Evolutionary conservation across 2,113 vertebrate species (phyloP), one percentile per base, ranked within the genome.

Genomic region (Abramis brama): DNA sequence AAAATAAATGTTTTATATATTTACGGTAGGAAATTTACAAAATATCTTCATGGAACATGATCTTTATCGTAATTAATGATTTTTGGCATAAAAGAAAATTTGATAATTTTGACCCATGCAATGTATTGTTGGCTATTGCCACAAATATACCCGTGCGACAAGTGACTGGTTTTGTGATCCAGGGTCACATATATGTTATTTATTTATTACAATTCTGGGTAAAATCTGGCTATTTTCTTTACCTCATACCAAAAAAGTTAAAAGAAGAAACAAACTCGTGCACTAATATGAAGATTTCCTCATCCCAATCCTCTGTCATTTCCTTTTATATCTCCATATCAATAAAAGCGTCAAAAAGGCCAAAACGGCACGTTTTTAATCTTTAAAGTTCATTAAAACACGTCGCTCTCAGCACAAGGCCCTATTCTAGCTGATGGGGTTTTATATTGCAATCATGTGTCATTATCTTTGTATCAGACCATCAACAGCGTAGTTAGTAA

Each of bases 361-460:
- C 55, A 17, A 60, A 25, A n/a, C 0, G 4, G 10, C 23, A 43
- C 33, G 39, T 36, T 39, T 62, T 45, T 25, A 62, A 79, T 79
- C 55, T 79, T 79, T 79, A 62, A 79, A 43, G 57, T 62, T 66
- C 43, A 81, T 83, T 45, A 21, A 81, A 79, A 47, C 60, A 7
- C 12, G 0, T 2, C 2, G 8, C 36, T 82, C 25, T 55, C 50
- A 55, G 45, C 3, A 6, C 27, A 19, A 33, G 21, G 79, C 80
- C 43, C 15, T 19, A 23, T 50, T 57, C 62, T 36, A n/a, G 21
- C 64, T 83, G 66, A 71, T 68, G 36, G 59, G 77, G 13, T 66
- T 70, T 83, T 83, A 73, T n/a, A 83, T 83, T 23, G 50, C 64
- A 73, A 83, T 83, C 68, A 59, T 27, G 33, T 57, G 82, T 83